Evolutionary conservation across 2,797 vertebrate genomes (phyloP).

Genomic region (Myotis findleyi): DNA sequence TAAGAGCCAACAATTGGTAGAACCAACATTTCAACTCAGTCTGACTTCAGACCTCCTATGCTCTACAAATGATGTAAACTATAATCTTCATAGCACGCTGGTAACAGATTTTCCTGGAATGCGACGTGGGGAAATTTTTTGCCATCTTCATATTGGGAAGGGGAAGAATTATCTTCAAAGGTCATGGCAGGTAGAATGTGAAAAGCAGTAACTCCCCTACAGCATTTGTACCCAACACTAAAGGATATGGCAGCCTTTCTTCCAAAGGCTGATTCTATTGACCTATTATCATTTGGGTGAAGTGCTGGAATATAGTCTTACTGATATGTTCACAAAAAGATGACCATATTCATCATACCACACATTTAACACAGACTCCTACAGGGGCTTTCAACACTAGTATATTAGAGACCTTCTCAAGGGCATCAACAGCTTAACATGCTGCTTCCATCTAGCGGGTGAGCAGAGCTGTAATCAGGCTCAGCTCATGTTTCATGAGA

Average conservation of each 20-base stretch:
- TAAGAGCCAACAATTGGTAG: neutral
- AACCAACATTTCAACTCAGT: neutral
- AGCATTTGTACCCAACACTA: neutral
- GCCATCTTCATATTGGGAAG: neutral
- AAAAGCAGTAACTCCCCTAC: neutral
- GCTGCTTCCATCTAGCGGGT: neutral
- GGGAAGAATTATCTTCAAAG: neutral
- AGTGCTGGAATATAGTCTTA: neutral
- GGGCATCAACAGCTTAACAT: neutral
- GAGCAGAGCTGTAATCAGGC: constrained; percentile 14
- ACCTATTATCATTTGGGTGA: neutral
- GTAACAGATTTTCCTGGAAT: neutral
- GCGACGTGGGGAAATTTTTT: neutral
- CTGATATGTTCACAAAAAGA: neutral
- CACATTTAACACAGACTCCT: constrained; percentile 3
- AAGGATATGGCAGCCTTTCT: neutral
- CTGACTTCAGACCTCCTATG: neutral
- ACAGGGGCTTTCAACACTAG: neutral
- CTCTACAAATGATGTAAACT: neutral
- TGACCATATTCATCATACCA: neutral
- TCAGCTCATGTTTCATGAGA: neutral
- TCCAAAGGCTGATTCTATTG: neutral
- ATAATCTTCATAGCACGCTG: neutral
- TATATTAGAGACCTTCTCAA: neutral
- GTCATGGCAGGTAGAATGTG: neutral